Evolutionary conservation across 2,888 invertebrate genomes (phyloP).

Genomic region (Danaus chrysippus): DNA sequence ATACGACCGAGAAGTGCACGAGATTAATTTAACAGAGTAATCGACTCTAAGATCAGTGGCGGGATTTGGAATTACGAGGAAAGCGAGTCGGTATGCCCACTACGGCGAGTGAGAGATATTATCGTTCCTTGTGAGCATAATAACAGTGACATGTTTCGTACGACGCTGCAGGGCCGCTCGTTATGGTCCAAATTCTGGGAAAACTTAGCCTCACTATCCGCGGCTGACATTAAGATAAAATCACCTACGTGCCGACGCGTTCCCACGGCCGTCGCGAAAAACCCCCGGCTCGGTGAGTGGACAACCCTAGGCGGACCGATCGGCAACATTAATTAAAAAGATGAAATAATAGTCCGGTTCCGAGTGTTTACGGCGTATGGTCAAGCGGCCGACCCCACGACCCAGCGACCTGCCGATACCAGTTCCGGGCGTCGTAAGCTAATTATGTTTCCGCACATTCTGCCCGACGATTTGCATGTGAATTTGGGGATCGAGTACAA

Average conservation of each 20-base stretch:
- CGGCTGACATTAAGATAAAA: conserved; percentile 67
- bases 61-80: conserved; percentile 50
- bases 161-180: conserved; percentile 63
- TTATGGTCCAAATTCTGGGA: conserved; percentile 74
- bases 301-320: conserved; percentile 56
- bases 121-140: conserved; percentile 74
- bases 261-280: conserved; percentile 71
- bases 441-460: conserved; percentile 78
- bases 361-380: conserved; percentile 46
- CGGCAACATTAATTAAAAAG: conserved; percentile 74
- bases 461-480: conserved; percentile 71
- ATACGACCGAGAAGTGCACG: conserved; percentile 9
- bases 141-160: conserved; percentile 77
- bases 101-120: conserved; percentile 64
- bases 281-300: conserved; percentile 41
- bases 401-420: conserved; percentile 41
- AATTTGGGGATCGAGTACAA: conserved; percentile 63
- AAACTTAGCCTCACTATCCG: conserved; percentile 60
- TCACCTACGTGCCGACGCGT: conserved; percentile 53
- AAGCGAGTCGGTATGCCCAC: conserved; percentile 54
- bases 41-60: conserved; percentile 58
- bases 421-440: conserved; percentile 58
- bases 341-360: conserved; percentile 66
- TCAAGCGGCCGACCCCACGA: conserved; percentile 61
- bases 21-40: conserved; percentile 39